Percentiles rank a stretch among this genome's conserved stretches.
Conservation (phyloP, 2,113 vertebrate genomes). For the Cebus imitator region DNA sequence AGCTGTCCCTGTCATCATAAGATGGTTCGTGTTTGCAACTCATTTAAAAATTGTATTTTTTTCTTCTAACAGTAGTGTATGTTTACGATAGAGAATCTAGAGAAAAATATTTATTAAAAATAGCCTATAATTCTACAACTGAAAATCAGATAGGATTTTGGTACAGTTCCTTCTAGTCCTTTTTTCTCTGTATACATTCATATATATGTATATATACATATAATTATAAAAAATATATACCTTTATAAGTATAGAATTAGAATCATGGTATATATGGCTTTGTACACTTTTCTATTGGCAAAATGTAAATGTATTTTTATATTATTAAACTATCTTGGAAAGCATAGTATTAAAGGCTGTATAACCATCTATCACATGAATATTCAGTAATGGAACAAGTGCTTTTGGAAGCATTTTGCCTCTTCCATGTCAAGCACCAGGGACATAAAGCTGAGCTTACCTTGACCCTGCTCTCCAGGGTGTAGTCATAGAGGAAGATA, state of each 20-base stretch:
- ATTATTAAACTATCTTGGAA: neutral
- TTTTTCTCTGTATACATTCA: neutral
- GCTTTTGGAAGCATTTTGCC: neutral
- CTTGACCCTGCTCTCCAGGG: neutral
- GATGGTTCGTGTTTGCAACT: neutral
- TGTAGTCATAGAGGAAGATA: neutral
- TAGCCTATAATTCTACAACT: neutral
- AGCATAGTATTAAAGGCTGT: neutral
- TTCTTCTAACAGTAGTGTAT: neutral
- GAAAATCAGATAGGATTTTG: neutral
- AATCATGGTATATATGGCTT: neutral
- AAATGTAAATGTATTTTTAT: neutral
- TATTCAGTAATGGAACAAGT: neutral
- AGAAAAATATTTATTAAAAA: constrained; percentile 3
- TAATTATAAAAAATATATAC: neutral
- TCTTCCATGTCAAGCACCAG: neutral
- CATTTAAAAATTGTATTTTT: neutral
- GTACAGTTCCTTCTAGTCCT: neutral
- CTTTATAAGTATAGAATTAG: neutral
- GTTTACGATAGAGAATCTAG: neutral
- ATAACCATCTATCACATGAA: neutral
- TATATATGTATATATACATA: neutral
- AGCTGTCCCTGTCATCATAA: neutral
- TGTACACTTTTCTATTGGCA: neutral
- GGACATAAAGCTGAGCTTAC: neutral